Conservation (phyloP, 2,888 invertebrate genomes). For the Falcaria lacertinaria region DNA sequence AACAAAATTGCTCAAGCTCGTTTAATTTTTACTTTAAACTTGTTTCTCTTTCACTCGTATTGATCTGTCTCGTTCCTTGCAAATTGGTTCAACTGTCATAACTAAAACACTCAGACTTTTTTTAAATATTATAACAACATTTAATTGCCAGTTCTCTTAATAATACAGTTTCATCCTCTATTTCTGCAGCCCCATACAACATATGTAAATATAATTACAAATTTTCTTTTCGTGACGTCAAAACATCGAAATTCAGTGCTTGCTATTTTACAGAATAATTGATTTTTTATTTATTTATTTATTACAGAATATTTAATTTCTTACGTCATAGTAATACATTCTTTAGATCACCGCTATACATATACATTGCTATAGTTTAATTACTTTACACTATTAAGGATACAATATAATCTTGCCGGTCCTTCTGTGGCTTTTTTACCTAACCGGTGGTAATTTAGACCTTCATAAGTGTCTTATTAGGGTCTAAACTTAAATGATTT, state of each 20-base stretch:
- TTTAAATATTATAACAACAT: slow-evolving; percentile 27
- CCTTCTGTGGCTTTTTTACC: too few species aligned
- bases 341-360: not conserved
- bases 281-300: slow-evolving; percentile 39
- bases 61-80: not conserved
- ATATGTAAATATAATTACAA: slow-evolving; percentile 69
- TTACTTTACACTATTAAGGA: too few species aligned
- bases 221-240: slow-evolving; percentile 61
- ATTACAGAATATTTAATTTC: slow-evolving; percentile 17
- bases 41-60: too few species aligned
- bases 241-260: slow-evolving; percentile 77
- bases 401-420: too few species aligned
- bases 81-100: not conserved
- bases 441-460: too few species aligned
- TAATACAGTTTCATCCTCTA: slow-evolving; percentile 18
- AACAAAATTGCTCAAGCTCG: too few species aligned
- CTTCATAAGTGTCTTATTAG: too few species aligned
- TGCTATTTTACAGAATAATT: slow-evolving; percentile 52
- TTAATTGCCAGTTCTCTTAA: slow-evolving; percentile 19
- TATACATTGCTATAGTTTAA: slow-evolving; percentile 1
- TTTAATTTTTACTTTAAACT: too few species aligned
- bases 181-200: slow-evolving; percentile 41
- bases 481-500: too few species aligned
- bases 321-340: not conserved
- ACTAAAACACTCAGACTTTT: not conserved